Evolutionary conservation across 2,113 vertebrate genomes (phyloP).

Genomic region (Eulacestoma nigropectus): DNA sequence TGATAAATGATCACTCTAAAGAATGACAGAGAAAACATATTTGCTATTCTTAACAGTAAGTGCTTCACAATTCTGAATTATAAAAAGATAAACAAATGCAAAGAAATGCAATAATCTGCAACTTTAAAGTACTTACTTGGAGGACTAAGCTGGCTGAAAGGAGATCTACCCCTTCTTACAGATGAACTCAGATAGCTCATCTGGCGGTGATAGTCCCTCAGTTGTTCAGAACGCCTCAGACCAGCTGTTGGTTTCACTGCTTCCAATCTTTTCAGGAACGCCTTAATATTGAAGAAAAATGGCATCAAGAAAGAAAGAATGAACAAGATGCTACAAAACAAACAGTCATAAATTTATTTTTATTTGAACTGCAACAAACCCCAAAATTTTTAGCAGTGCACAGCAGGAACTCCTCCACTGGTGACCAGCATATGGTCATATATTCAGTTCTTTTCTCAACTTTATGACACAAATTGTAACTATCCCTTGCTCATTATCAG

Average conservation of each 20-base stretch:
- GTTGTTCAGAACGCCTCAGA: slow-evolving; percentile 83
- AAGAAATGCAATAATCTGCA: not conserved
- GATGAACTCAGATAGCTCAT: slow-evolving; percentile 70
- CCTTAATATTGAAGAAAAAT: slow-evolving; percentile 69
- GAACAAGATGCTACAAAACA: not conserved
- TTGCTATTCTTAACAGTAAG: not conserved
- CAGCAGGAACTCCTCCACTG: not conserved
- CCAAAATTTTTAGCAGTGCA: not conserved
- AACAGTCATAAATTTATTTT: not conserved
- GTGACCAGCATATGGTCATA: not conserved
- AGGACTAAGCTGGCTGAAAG: slow-evolving; percentile 68
- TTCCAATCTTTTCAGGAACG: slow-evolving; percentile 87
- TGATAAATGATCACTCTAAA: not conserved
- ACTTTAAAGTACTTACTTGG: slow-evolving; percentile 52
- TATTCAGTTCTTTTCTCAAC: not conserved
- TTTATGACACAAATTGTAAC: not conserved
- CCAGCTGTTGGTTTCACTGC: slow-evolving; percentile 86
- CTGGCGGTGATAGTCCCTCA: slow-evolving; percentile 86
- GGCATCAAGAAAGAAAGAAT: not conserved
- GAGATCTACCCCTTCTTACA: slow-evolving; percentile 61
- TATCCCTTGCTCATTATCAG: not conserved
- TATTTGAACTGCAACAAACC: not conserved
- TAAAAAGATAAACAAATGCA: not conserved
- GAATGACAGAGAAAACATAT: not conserved
- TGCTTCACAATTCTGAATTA: not conserved